A percentile compares a stretch with the other conserved stretches of the same genome.
These are phyloP conservation scores for Lepidocyrtoides sp. DNA, from an alignment of 2,888 invertebrate genomes.

Conservation along the genomic window DNA sequence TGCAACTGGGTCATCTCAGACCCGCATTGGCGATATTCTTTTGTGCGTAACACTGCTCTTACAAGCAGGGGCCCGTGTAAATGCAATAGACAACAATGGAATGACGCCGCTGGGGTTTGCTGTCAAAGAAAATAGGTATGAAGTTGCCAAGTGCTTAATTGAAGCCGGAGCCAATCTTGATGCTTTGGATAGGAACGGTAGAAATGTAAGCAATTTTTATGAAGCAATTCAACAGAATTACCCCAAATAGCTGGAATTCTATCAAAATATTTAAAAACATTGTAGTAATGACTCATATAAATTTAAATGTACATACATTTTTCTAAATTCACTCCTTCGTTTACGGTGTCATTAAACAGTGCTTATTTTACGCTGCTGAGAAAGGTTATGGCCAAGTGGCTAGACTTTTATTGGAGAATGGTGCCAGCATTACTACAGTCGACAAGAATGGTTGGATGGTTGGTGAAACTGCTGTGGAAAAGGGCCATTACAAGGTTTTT, in stretches of 20 bases:
- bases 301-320: too few species aligned
- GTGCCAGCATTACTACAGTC: conserved; percentile 55
- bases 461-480: conserved; percentile 69
- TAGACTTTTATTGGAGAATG: conserved; percentile 63
- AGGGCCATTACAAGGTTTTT: conserved; percentile 70
- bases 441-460: conserved; percentile 74
- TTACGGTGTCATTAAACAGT: conserved; percentile 42
- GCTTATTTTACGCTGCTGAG: conserved; percentile 77
- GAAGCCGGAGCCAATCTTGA: conserved; percentile 73
- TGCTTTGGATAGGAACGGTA: conserved; percentile 74
- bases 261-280: too few species aligned
- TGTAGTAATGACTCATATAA: too few species aligned
- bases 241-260: neutral
- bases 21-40: conserved; percentile 49
- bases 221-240: conserved; percentile 18
- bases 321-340: too few species aligned
- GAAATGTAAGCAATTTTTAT: conserved; percentile 62
- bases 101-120: conserved; percentile 73
- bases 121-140: conserved; percentile 76
- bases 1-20: conserved; percentile 77
- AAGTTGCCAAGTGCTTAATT: conserved; percentile 72
- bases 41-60: conserved; percentile 63
- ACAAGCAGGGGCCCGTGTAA: conserved; percentile 66
- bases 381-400: conserved; percentile 66
- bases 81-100: conserved; percentile 75